Percentiles rank a stretch among this genome's conserved stretches.
Conservation (phyloP, 1,140 invertebrate species). For the Drosophila serrata region DNA sequence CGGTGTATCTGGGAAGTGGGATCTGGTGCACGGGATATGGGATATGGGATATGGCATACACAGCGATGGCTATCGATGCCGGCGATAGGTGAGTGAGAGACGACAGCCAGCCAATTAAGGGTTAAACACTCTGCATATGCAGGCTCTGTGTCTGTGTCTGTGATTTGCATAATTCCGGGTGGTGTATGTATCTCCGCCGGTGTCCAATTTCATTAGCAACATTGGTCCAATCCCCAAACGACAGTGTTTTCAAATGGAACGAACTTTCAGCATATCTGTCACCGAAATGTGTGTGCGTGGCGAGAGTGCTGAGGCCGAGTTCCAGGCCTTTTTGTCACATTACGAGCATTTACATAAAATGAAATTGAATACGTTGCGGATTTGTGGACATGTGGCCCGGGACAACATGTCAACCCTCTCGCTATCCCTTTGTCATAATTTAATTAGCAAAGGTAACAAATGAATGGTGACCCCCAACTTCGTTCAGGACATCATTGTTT, state of each 20-base stretch:
- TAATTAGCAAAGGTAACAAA: slow-evolving; percentile 72
- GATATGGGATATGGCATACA: slow-evolving; percentile 40
- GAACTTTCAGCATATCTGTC: slow-evolving; percentile 78
- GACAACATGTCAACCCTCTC: slow-evolving; percentile 21
- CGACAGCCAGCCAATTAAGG: slow-evolving; percentile 76
- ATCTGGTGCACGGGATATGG: slow-evolving; percentile 20
- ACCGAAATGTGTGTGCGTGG: slow-evolving; percentile 70
- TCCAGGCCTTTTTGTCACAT: slow-evolving; percentile 70
- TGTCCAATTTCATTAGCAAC: slow-evolving; percentile 84
- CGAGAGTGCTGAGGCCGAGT: slow-evolving; percentile 1
- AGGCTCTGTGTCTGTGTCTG: slow-evolving; percentile 35
- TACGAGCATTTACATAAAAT: slow-evolving; percentile 82
- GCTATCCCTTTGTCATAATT: slow-evolving; percentile 64
- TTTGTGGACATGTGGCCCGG: slow-evolving; percentile 68
- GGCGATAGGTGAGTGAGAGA: slow-evolving; percentile 66
- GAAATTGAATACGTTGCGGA: slow-evolving; percentile 74
- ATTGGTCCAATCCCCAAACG: slow-evolving; percentile 47
- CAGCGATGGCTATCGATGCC: slow-evolving; percentile 77
- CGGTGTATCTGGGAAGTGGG: slow-evolving; percentile 17
- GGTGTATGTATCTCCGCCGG: slow-evolving; percentile 53
- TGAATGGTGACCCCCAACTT: slow-evolving; percentile 37
- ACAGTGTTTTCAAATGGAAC: slow-evolving; percentile 67
- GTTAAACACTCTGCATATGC: slow-evolving; percentile 82
- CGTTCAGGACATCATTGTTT: slow-evolving; percentile 31
- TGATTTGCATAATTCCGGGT: slow-evolving; percentile 82